Evolutionary conservation across 2,113 vertebrate species (phyloP).

Genomic region (Numenius arquata): DNA sequence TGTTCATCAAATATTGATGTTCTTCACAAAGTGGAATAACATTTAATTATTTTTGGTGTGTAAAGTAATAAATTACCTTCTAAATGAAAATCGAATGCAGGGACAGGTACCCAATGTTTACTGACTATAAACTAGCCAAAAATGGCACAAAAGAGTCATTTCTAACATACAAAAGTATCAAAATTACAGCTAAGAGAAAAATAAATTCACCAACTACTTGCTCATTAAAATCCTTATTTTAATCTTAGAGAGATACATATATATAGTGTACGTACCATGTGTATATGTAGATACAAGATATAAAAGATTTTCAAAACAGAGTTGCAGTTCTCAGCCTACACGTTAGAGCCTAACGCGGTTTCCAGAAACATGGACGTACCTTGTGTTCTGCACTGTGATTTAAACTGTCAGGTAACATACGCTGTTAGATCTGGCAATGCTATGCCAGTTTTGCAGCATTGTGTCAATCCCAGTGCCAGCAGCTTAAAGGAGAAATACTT

Average conservation of each 20-base stretch:
- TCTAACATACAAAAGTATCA: background rate
- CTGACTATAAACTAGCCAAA: background rate
- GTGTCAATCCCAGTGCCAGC: background rate
- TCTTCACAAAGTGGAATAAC: background rate
- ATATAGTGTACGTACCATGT: background rate
- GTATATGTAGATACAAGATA: background rate
- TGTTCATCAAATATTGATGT: conserved; percentile 34
- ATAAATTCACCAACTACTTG: background rate
- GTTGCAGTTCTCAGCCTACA: background rate
- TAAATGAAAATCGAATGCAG: conserved; percentile 21
- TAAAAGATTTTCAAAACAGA: background rate
- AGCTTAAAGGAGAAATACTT: background rate
- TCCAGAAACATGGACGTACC: background rate
- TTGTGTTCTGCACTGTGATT: background rate
- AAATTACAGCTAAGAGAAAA: background rate
- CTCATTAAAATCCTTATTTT: background rate
- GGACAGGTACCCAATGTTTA: background rate
- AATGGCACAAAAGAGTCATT: background rate
- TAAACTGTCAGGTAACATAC: background rate
- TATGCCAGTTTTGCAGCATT: background rate
- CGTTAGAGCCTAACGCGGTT: background rate
- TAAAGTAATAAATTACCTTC: background rate
- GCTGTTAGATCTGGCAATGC: background rate
- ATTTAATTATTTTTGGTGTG: conserved; percentile 27
- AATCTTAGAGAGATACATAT: background rate